A percentile compares a stretch with the other conserved stretches of the same genome.
Conservation (phyloP, 2,888 invertebrate genomes). For the Tiliacea aurago region DNA sequence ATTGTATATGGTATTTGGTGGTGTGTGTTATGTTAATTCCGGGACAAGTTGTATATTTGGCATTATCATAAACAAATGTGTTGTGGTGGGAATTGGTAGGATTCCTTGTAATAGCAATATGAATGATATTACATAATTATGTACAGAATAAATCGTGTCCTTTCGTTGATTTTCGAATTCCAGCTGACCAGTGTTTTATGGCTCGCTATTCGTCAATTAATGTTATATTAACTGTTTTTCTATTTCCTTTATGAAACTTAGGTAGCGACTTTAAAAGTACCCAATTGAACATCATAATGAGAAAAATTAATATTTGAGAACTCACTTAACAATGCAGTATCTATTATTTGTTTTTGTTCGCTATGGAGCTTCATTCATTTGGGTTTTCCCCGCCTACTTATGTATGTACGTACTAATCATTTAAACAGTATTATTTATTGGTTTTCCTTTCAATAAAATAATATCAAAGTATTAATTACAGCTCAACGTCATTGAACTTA, state of each 20-base stretch:
- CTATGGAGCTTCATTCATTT: not conserved
- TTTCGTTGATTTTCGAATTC: too few relatives aligned
- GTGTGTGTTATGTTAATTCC: too few relatives aligned
- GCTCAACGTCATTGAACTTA: not conserved
- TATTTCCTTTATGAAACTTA: not conserved
- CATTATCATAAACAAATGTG: not conserved
- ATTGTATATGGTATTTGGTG: too few relatives aligned
- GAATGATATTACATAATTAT: too few relatives aligned
- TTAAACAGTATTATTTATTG: conserved; percentile 1
- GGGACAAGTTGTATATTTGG: not conserved
- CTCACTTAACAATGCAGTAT: not conserved
- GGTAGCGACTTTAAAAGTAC: not conserved
- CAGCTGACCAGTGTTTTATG: too few relatives aligned
- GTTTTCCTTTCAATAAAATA: not conserved
- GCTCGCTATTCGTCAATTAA: too few relatives aligned
- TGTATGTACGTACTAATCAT: not conserved
- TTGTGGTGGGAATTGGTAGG: not conserved
- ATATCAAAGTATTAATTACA: not conserved
- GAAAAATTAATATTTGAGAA: conserved; percentile 25
- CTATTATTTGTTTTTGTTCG: not conserved
- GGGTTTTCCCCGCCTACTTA: not conserved
- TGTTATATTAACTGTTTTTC: not conserved
- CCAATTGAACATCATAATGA: not conserved
- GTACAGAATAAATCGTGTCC: too few relatives aligned
- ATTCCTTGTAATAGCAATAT: not conserved